Evolutionary conservation across 2,113 vertebrate genomes (phyloP).

Genomic region (Crotophaga sulcirostris): DNA sequence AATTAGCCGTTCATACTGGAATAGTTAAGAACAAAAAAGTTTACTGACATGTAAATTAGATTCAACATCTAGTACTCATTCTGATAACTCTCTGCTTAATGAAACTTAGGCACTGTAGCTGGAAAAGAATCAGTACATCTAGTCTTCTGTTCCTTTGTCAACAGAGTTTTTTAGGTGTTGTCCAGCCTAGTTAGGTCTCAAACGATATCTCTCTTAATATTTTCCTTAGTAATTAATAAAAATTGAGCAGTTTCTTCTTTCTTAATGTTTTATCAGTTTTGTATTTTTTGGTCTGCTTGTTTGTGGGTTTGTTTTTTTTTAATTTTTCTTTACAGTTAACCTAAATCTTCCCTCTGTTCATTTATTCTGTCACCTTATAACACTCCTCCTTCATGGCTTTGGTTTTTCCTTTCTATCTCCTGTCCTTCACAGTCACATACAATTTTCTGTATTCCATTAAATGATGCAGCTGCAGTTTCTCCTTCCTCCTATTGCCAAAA

Average conservation of each 20-base stretch:
- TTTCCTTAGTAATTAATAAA: background rate
- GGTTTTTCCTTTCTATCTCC: background rate
- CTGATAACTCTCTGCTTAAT: background rate
- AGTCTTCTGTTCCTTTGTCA: background rate
- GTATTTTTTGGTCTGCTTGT: fast-evolving
- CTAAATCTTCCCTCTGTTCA: background rate
- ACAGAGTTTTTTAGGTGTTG: background rate
- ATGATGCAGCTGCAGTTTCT: background rate
- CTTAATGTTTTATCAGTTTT: background rate
- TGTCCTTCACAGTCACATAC: background rate
- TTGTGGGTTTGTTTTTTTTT: background rate
- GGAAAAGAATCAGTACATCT: background rate
- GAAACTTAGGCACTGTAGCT: background rate
- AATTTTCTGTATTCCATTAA: background rate
- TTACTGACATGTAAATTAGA: background rate
- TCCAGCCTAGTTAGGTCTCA: background rate
- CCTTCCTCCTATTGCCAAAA: background rate
- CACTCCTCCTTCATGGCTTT: background rate
- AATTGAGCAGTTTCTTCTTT: background rate
- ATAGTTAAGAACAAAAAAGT: background rate
- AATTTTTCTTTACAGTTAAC: background rate
- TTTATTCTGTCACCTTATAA: background rate
- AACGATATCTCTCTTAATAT: background rate
- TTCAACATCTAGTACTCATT: background rate
- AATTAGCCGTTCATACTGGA: slow-evolving; percentile 27